Conservation (phyloP, 2,888 invertebrate genomes). For the Amiota communis region DNA sequence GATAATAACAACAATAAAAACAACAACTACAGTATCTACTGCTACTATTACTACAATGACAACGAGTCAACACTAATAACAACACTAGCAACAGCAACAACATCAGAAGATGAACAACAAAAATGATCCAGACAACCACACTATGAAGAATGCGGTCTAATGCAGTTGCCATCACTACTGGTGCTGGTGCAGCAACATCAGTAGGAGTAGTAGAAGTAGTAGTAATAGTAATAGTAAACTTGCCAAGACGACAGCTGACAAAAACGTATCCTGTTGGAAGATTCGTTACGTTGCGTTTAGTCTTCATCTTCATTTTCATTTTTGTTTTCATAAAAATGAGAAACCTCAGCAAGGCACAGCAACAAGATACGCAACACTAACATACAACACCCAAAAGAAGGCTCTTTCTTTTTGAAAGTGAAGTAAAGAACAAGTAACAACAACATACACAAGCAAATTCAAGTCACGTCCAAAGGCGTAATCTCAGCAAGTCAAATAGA, state of each 20-base stretch:
- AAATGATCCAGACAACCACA: not conserved
- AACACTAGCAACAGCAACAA: constrained; percentile 18
- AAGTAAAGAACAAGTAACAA: not conserved
- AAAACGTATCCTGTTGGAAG: constrained; percentile 4
- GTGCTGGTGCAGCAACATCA: constrained; percentile 31
- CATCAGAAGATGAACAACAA: not conserved
- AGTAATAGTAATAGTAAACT: not conserved
- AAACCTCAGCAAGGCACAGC: constrained; percentile 16
- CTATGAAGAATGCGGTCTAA: constrained; percentile 7
- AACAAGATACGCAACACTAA: constrained; percentile 22
- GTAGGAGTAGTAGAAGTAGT: constrained; percentile 27
- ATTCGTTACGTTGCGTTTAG: not conserved
- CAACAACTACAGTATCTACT: constrained; percentile 26
- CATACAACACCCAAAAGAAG: constrained; percentile 45
- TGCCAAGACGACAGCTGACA: constrained; percentile 9
- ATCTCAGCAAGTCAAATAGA: constrained; percentile 49
- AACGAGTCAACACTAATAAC: constrained; percentile 25
- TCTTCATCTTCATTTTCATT: not conserved
- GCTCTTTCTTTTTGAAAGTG: constrained; percentile 1
- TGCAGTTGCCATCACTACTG: not conserved
- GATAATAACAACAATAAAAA: constrained; percentile 31
- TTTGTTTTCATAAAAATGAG: constrained; percentile 4
- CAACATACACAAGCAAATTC: constrained; percentile 2
- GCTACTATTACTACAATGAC: constrained; percentile 30
- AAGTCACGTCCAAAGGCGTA: constrained; percentile 38